Evolutionary conservation across 2,113 vertebrate genomes (phyloP).

Genomic region (Alaudala cheleensis): DNA sequence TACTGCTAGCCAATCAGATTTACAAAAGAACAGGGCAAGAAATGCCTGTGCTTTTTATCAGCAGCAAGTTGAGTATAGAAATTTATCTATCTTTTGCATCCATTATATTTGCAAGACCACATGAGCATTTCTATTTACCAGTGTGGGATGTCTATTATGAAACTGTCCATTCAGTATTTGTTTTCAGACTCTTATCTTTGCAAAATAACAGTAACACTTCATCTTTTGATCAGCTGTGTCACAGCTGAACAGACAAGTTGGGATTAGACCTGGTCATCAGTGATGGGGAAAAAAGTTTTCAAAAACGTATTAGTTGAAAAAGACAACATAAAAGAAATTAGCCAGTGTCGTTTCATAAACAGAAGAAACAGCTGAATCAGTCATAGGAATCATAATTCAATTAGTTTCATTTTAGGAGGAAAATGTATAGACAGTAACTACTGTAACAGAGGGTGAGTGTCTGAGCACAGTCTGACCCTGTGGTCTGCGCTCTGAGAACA

Average conservation of each 20-base stretch:
- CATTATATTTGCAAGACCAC: not conserved
- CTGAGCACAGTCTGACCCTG: not conserved
- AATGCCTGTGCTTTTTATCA: not conserved
- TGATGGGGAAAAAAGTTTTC: fast-evolving
- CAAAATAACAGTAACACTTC: not conserved
- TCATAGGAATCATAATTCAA: not conserved
- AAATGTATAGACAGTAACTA: not conserved
- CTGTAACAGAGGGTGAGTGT: not conserved
- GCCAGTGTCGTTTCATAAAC: not conserved
- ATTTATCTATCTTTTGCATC: not conserved
- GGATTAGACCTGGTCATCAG: not conserved
- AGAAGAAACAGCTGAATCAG: not conserved
- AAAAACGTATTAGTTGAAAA: not conserved
- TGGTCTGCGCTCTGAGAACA: not conserved
- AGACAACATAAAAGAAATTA: not conserved
- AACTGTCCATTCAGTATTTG: not conserved
- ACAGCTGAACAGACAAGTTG: not conserved
- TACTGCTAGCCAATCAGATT: not conserved
- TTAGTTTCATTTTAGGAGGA: not conserved
- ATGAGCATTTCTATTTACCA: not conserved
- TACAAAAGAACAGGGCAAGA: not conserved
- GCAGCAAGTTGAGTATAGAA: not conserved
- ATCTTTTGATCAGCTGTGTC: not conserved
- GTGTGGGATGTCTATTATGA: not conserved
- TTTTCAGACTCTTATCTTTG: not conserved